These are phyloP conservation scores for Solea senegalensis DNA, from an alignment of 2,113 vertebrate genomes.

Conservation along the genomic window DNA sequence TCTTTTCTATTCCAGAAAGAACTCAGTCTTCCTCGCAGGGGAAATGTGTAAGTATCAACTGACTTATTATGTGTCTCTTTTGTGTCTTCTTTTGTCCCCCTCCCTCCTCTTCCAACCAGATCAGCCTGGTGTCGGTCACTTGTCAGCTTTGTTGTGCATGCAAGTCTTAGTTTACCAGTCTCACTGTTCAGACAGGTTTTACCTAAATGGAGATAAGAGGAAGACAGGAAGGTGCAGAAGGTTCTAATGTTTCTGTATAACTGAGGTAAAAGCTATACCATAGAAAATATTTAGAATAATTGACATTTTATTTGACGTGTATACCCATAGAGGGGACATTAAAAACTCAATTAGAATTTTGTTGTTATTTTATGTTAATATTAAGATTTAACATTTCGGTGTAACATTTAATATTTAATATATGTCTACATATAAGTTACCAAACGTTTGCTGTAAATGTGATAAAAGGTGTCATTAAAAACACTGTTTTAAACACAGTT, in stretches of 20 bases:
- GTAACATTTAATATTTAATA: too few species aligned
- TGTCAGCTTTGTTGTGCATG: slow-evolving; percentile 21
- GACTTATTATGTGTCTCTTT: background rate
- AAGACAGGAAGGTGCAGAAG: background rate
- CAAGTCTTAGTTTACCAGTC: background rate
- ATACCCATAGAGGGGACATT: too few species aligned
- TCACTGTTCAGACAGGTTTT: slow-evolving; percentile 55
- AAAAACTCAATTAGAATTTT: too few species aligned
- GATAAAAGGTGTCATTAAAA: too few species aligned
- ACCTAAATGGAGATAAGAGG: background rate
- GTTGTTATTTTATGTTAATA: too few species aligned
- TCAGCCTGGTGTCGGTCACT: slow-evolving; percentile 31
- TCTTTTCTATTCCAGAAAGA: slow-evolving; percentile 87
- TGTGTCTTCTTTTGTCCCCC: background rate
- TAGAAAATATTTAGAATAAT: background rate
- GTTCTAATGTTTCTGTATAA: background rate
- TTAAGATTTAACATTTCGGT: too few species aligned
- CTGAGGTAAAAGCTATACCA: background rate
- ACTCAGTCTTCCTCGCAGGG: slow-evolving; percentile 92
- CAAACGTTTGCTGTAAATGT: too few species aligned
- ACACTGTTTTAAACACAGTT: too few species aligned
- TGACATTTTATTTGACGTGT: too few species aligned
- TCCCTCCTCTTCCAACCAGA: slow-evolving; percentile 29
- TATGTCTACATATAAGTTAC: too few species aligned
- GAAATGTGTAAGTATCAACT: slow-evolving; percentile 87